Conservation (phyloP, 2,797 vertebrate genomes). For the Phalloptychus januarius region DNA sequence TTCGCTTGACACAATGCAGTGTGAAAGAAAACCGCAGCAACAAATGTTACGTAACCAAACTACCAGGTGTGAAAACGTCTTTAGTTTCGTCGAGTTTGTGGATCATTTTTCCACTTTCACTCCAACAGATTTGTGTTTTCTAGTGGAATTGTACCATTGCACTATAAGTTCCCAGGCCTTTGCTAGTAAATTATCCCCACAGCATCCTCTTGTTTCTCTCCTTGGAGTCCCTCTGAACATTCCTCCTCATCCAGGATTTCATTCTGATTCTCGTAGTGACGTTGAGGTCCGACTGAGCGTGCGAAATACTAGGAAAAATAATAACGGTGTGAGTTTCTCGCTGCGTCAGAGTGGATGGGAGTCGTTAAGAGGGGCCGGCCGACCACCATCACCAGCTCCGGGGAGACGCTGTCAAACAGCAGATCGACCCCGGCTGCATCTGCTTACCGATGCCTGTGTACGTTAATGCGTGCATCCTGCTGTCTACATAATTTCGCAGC, state of each 20-base stretch:
- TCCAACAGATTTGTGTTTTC: background rate
- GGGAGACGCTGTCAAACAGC: conserved; percentile 74
- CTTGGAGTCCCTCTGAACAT: conserved; percentile 31
- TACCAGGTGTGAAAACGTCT: too few relatives aligned
- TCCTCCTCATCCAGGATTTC: conserved; percentile 44
- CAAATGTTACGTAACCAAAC: too few relatives aligned
- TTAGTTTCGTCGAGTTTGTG: background rate
- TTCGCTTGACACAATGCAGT: too few relatives aligned
- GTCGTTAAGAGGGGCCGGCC: conserved; percentile 71
- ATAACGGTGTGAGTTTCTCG: conserved; percentile 72
- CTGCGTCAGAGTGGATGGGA: conserved; percentile 70
- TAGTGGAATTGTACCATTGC: background rate
- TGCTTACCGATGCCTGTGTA: conserved; percentile 16
- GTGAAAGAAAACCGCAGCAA: too few relatives aligned
- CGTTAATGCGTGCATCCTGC: conserved; percentile 25
- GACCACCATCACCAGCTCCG: conserved; percentile 55
- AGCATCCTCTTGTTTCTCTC: conserved; percentile 37
- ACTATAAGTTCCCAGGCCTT: background rate
- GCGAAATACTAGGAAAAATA: conserved; percentile 73
- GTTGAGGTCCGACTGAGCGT: conserved; percentile 55
- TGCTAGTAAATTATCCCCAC: background rate
- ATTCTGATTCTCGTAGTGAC: conserved; percentile 64
- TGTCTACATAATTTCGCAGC: conserved; percentile 54
- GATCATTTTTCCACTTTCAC: background rate
- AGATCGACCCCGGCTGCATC: conserved; percentile 39